Evolutionary conservation across 2,113 vertebrate genomes (phyloP), one percentile per base, ranked within the genome.

Genomic region (Entosphenus tridentatus): DNA sequence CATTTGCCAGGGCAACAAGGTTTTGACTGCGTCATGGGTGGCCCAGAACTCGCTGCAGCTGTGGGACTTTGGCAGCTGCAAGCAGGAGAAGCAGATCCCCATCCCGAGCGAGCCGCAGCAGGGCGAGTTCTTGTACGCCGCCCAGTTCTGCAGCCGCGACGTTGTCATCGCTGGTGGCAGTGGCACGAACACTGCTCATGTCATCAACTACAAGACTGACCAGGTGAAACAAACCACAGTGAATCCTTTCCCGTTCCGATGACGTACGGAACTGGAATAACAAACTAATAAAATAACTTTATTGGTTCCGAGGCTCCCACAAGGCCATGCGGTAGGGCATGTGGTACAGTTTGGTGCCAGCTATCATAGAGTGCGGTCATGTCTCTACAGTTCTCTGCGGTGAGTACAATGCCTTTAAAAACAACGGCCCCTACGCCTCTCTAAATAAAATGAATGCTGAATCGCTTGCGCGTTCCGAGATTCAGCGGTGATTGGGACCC

Each of bases 21-120:
- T 76, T 8, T 69, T 76, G 56, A 76, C 72, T 1, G 74, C 39
- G 10, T 74, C 75, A 1, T 76, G 75, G 75, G 72, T 70, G 57
- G 71, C 73, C 9, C 72, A 17, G 55, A 67, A 74, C 2, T 72
- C 75, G 2, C 71, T 75, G 12, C 73, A 76, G 70, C 74, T 76
- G 1, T 76, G 75, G 75, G 75, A 76, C 56, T 21, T 74, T 10
- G 72, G 74, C 8, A 70, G 17, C 13, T 56, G 67, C 7, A 9
- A 54, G 10, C 73, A 72, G 55, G 57, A 73, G 68, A 72, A 75
- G 13, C 70, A 71, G 17, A 18, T 76, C 8, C 70, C 71, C 1
- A 75, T 76, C 56, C 74, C 74, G 7, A 69, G 71, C 3, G 18
- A 69, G 10, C 57, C 54, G 12, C 57, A 68, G 2, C 74, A 76